Conservation (phyloP, 2,797 vertebrate species). For the Myotis vivesi region DNA sequence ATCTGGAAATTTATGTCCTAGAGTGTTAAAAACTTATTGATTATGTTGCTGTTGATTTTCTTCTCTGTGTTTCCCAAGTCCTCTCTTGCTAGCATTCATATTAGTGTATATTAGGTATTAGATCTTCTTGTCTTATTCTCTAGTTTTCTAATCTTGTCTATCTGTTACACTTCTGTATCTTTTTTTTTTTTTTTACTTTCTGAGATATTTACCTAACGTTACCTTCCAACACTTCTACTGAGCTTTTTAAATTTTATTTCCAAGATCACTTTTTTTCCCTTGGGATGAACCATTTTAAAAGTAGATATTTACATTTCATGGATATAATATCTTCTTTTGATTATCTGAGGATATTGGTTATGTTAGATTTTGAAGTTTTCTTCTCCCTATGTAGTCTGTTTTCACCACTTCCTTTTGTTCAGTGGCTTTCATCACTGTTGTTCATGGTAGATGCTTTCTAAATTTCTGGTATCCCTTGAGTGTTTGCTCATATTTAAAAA, state of each 20-base stretch:
- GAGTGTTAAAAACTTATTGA: neutral
- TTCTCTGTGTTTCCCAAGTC: neutral
- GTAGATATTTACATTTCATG: neutral
- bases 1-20: neutral
- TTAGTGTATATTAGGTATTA: neutral
- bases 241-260: neutral
- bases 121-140: neutral
- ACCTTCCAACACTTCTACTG: neutral
- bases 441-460: neutral
- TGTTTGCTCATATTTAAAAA: conserved; percentile 4
- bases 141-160: neutral
- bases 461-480: neutral
- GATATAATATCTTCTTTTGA: neutral
- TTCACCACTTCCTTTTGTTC: neutral
- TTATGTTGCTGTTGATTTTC: conserved; percentile 17
- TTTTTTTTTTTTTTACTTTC: neutral
- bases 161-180: neutral
- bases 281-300: neutral
- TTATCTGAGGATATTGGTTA: neutral
- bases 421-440: neutral
- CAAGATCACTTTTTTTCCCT: neutral
- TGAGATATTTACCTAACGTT: neutral
- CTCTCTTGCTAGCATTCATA: neutral
- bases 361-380: conserved; percentile 21
- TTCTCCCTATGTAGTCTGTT: neutral